Percentiles rank a stretch among this genome's conserved stretches.
These are phyloP conservation scores for Leucophenga maculata DNA, from an alignment of 2,888 invertebrate species.

Conservation along the genomic window DNA sequence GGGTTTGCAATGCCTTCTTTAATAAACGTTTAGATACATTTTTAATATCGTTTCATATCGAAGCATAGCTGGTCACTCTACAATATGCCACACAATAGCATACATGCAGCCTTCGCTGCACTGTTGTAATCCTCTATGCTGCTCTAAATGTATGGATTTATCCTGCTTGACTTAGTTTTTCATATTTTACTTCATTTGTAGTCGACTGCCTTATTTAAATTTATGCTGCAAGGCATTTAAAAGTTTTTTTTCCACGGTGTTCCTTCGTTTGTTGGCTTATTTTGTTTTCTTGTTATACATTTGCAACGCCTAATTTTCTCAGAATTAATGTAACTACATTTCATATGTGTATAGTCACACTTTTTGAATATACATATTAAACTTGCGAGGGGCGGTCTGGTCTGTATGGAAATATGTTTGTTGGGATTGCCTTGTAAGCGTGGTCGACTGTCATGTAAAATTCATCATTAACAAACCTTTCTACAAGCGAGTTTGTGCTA, in stretches of 20 bases:
- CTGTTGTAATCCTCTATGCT: not conserved
- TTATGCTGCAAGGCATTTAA: slow-evolving; percentile 25
- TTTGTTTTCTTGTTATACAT: slow-evolving; percentile 22
- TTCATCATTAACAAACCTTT: slow-evolving; percentile 33
- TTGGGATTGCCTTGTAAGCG: slow-evolving; percentile 4
- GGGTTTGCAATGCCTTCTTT: too few species aligned
- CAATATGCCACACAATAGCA: not conserved
- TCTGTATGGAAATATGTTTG: not conserved
- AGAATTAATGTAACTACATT: slow-evolving; percentile 18
- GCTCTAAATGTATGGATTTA: too few species aligned
- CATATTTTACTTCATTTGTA: too few species aligned
- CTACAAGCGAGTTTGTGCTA: not conserved
- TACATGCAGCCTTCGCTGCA: slow-evolving; percentile 9
- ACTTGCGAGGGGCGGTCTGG: not conserved
- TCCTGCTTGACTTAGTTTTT: too few species aligned
- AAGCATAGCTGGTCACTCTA: too few species aligned
- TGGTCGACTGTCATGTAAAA: slow-evolving; percentile 28
- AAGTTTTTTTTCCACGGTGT: slow-evolving; percentile 17
- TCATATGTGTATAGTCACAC: not conserved
- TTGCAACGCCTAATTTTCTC: slow-evolving; percentile 33
- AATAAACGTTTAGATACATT: too few species aligned
- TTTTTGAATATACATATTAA: too few species aligned
- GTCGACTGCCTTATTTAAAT: slow-evolving; percentile 6
- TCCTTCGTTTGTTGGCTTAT: not conserved
- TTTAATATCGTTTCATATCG: too few species aligned